Evolutionary conservation across 2,797 vertebrate species (phyloP).

Genomic region (Coregonus suidteri): DNA sequence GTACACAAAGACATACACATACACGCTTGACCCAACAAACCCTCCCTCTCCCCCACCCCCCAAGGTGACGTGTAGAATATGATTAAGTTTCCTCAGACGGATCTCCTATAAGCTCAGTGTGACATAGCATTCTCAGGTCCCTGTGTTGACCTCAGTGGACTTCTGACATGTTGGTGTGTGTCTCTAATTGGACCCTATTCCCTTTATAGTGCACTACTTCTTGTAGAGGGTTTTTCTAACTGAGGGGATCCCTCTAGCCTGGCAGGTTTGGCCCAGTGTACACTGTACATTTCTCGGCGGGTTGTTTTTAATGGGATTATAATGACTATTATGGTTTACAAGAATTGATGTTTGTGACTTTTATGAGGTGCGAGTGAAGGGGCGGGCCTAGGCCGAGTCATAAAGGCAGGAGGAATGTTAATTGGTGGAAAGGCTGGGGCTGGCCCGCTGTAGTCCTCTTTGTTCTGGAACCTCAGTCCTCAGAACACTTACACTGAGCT

Average conservation of each 20-base stretch:
- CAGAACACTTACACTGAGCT: slow-evolving; percentile 60
- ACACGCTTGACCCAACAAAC: not conserved
- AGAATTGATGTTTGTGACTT: slow-evolving; percentile 80
- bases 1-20: slow-evolving; percentile 2
- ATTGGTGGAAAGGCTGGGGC: slow-evolving; percentile 76
- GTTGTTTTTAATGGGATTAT: slow-evolving; percentile 81
- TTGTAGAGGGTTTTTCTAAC: not conserved
- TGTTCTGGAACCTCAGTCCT: slow-evolving; percentile 60
- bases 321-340: slow-evolving; percentile 77
- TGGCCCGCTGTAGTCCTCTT: slow-evolving; percentile 60
- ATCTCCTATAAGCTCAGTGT: too few species aligned
- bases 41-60: too few species aligned
- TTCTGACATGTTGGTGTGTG: slow-evolving; percentile 5
- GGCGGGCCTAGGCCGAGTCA: slow-evolving; percentile 66
- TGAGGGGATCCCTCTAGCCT: slow-evolving; percentile 15
- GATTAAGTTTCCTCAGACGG: too few species aligned
- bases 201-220: slow-evolving; percentile 29
- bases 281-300: slow-evolving; percentile 67
- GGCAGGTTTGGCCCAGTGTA: slow-evolving; percentile 51
- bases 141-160: not conserved
- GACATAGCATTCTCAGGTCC: too few species aligned
- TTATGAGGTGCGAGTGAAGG: slow-evolving; percentile 82
- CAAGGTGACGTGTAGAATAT: too few species aligned
- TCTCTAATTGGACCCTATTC: not conserved
- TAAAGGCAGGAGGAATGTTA: slow-evolving; percentile 81